Evolutionary conservation across 2,888 invertebrate species (phyloP).

Genomic region (Stenodema calcarata): DNA sequence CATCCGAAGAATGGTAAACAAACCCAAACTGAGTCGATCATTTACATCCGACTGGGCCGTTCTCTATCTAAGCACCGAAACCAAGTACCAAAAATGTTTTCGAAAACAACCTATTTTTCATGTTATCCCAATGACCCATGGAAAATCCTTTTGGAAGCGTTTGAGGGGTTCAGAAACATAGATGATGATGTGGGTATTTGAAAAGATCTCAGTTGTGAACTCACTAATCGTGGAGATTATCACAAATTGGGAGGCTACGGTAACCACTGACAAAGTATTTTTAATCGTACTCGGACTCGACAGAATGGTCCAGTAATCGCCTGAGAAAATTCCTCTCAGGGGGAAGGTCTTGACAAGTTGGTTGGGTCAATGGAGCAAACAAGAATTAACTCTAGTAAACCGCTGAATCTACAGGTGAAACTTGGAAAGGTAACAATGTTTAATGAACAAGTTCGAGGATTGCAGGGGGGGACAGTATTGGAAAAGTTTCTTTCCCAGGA

Average conservation of each 20-base stretch:
- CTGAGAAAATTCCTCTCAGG: neutral
- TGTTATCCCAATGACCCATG: too few relatives aligned
- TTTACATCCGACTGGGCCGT: too few relatives aligned
- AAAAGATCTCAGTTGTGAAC: too few relatives aligned
- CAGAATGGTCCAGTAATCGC: neutral
- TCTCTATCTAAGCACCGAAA: too few relatives aligned
- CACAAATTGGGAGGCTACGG: neutral
- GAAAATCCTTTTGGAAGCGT: too few relatives aligned
- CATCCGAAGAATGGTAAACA: too few relatives aligned
- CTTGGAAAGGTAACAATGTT: conserved; percentile 21
- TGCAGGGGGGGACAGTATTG: conserved; percentile 7
- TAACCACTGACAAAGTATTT: neutral
- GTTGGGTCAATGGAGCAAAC: conserved; percentile 17
- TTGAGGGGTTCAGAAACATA: too few relatives aligned
- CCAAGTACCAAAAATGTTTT: too few relatives aligned
- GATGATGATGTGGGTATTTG: too few relatives aligned
- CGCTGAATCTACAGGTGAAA: conserved; percentile 33
- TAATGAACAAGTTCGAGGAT: conserved; percentile 21
- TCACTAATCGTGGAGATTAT: too few relatives aligned
- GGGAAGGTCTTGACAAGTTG: neutral
- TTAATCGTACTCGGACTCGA: neutral
- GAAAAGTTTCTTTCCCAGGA: neutral
- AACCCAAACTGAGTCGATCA: too few relatives aligned
- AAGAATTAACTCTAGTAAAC: conserved; percentile 15
- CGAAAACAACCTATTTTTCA: too few relatives aligned